phyloP scores from a whole-genome alignment of 2,113 vertebrate species.

The Melozone crissalis region DNA sequence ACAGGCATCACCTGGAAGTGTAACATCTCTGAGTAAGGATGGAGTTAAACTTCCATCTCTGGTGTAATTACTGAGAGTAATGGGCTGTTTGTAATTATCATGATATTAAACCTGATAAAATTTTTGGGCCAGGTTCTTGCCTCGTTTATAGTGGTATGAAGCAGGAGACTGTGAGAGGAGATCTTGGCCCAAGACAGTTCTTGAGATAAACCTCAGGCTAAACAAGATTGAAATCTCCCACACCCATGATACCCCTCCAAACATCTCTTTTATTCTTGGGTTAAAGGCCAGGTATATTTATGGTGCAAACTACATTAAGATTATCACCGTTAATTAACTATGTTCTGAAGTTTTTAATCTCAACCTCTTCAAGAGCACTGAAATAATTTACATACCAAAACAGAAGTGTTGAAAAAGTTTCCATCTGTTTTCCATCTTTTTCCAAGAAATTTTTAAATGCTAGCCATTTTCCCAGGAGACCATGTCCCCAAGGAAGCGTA shows the following conservation, averaged over 20 bases:
- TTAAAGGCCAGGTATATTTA: constrained; percentile 47
- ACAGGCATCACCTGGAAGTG: background rate
- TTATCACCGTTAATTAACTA: constrained; percentile 24
- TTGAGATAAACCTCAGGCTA: constrained; percentile 54
- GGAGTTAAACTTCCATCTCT: constrained; percentile 8
- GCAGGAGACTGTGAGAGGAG: constrained; percentile 13
- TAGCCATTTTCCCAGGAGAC: constrained; percentile 38
- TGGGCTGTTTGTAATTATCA: constrained; percentile 22
- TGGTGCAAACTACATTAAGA: constrained; percentile 13
- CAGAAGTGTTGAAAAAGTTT: background rate
- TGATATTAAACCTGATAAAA: constrained; percentile 57
- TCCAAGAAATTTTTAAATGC: background rate
- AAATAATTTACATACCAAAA: background rate
- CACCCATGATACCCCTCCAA: constrained; percentile 26
- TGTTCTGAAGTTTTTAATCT: constrained; percentile 38
- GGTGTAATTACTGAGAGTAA: constrained; percentile 1
- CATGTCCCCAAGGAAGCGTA: background rate
- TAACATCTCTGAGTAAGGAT: background rate
- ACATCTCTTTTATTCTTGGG: constrained; percentile 6
- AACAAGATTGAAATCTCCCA: constrained; percentile 48
- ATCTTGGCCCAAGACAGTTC: constrained; percentile 14
- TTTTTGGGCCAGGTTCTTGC: constrained; percentile 8
- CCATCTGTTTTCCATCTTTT: constrained; percentile 15
- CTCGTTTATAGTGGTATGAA: constrained; percentile 21
- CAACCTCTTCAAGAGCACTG: background rate